These are phyloP conservation scores for Orbicella faveolata DNA, from an alignment of 64 coral and sea anemone species.

Conservation along the genomic window DNA sequence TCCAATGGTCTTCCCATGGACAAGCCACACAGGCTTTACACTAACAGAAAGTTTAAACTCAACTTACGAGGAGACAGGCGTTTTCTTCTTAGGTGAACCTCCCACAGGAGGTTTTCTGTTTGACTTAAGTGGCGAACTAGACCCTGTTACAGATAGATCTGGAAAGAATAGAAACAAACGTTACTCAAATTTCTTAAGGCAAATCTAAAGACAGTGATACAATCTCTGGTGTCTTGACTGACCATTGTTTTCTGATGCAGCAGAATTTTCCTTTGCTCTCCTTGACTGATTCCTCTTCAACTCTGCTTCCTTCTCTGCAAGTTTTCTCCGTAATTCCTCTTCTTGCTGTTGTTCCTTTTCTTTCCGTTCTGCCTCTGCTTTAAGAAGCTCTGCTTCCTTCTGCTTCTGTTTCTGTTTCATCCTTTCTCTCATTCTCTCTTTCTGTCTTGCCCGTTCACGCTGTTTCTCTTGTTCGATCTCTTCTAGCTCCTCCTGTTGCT, in stretches of 20 bases:
- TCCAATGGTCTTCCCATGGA: too few species aligned
- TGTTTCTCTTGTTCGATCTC: conserved; percentile 84
- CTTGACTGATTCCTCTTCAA: conserved; percentile 35
- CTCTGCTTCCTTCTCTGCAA: conserved; percentile 49
- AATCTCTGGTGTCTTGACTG: neutral
- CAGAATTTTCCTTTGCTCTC: conserved; percentile 11
- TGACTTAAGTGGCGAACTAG: conserved; percentile 64
- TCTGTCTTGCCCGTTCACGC: conserved; percentile 71
- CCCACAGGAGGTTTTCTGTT: conserved; percentile 55
- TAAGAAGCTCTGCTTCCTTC: conserved; percentile 51
- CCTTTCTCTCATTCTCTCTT: conserved; percentile 53
- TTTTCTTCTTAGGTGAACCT: conserved; percentile 71
- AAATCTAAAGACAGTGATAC: neutral
- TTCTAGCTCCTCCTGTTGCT: conserved; percentile 71
- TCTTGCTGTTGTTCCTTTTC: conserved; percentile 45
- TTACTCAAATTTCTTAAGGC: neutral
- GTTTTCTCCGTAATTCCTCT: conserved; percentile 34
- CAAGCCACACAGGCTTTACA: too few species aligned
- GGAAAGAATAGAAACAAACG: neutral
- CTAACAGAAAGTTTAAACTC: too few species aligned
- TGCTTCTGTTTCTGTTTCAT: conserved; percentile 71
- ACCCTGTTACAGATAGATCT: conserved; percentile 77
- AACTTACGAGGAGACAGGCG: conserved; percentile 73
- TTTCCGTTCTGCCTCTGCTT: conserved; percentile 36
- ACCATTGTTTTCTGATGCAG: neutral